Base-by-base conservation (phyloP, 2,797 vertebrate genomes). In the Harpagifer antarcticus region DNA sequence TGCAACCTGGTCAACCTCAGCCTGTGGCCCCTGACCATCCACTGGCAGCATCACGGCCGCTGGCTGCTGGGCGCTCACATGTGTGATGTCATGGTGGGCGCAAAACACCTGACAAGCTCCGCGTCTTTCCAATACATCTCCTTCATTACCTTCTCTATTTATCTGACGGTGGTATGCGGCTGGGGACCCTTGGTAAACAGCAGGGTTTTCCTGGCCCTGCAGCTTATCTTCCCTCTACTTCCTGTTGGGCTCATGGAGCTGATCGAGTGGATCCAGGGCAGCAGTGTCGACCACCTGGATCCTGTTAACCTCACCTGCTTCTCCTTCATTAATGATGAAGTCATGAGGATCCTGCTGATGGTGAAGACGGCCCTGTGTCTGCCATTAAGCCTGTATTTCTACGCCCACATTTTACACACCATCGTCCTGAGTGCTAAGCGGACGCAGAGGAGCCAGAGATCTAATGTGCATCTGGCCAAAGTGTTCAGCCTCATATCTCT, bases 91-190 rank as follows among this genome's bases (percentile, higher is more conserved):
- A 93, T 92, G 89, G 90, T 91, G 82, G 86, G 81, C n/a, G 49
- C 85, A 77, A 94, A 91, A 61, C 85, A 89, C 60, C 83, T 93
- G 72, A 89, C 79, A 6, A 88, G 87, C 67, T 89, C 82, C 0
- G 79, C 89, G 37, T 94, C 88, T 42, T 94, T 93, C 79, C 88
- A 91, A 76, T 93, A 91, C 37, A 72, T 88, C 61, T 90, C 84
- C 67, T 93, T 92, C 81, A 93, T 94, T 63, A 91, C 84, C 31
- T 91, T 93, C 81, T 93, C 89, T 50, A 74, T 93, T 70, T 91
- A 92, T 77, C 88, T 88, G 78, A 89, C 84, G 48, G 88, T 90
- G 84, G 89, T 89, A 31, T 81, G 86, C 50, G 27, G n/a, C 49
- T 84, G 69, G 16, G 73, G 73, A 42, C 75, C 81, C 61, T 86